Evolutionary conservation across 2,797 vertebrate species (phyloP), one percentile per base, ranked within the genome.

Genomic region (Hirundo rustica): DNA sequence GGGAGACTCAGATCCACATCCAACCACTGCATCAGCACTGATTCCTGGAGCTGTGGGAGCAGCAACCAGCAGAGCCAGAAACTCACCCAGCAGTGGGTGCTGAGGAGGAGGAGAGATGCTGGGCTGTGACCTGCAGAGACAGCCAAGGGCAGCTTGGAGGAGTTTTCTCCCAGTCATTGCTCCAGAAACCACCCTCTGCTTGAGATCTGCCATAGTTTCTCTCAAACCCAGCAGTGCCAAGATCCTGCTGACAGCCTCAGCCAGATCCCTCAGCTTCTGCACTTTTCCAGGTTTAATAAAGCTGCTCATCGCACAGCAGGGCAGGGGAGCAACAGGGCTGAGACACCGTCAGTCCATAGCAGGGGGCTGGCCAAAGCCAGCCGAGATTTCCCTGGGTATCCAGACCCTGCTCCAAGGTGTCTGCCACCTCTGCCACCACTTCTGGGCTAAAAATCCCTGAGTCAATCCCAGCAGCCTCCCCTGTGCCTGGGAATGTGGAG

Each of bases 231-330:
- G 50, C 12, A 40, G 64, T 23, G 57, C 81, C 21, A 47, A 36
- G 36, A 16, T 92, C 70, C 68, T 85, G 71, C 94, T 95, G 92
- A 89, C 57, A 71, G 57, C 68, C 54, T 91, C 66, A 68, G 34
- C 34, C 67, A 40, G 38, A 44, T 62, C 65, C 18, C 48, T 66
- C 45, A 34, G 62, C 75, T 80, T 67, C 88, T 70, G 44, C 47
- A n/a, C 16, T 88, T 89, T 72, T 53, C 68, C 40, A 89, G 62
- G 32, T 86, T 92, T 94, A 88, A 80, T 88, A 54, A 89, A 72
- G 26, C 81, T 77, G 50, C 61, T 78, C 71, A 36, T 91, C 89
- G 72, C 74, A 34, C 53, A 40, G 34, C 25, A 1, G 30, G n/a
- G 48, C 13, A 66, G 75, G 50, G 40, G 32, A 78, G 50, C 40